Evolutionary conservation across 2,797 vertebrate genomes (phyloP).

Genomic region (Labroides dimidiatus): DNA sequence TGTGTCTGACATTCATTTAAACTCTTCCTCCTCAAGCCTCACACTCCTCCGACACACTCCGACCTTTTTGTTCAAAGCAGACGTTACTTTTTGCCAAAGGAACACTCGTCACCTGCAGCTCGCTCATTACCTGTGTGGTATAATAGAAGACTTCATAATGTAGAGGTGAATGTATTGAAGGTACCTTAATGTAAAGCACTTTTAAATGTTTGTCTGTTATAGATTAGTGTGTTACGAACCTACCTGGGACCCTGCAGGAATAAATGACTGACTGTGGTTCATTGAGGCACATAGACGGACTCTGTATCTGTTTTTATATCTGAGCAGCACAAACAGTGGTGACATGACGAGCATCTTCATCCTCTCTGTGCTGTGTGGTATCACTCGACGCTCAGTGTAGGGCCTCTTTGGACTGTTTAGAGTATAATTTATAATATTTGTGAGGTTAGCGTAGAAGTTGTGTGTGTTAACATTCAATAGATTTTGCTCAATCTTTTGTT

Average conservation of each 20-base stretch:
- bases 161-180: slow-evolving; percentile 81
- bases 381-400: slow-evolving; percentile 40
- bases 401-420: slow-evolving; percentile 44
- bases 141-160: slow-evolving; percentile 65
- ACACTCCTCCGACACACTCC: slow-evolving; percentile 62
- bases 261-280: slow-evolving; percentile 25
- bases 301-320: slow-evolving; percentile 23
- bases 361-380: slow-evolving; percentile 45
- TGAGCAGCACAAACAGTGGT: slow-evolving; percentile 61
- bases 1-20: neutral
- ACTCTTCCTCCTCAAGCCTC: slow-evolving; percentile 30
- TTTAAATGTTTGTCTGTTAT: slow-evolving; percentile 77
- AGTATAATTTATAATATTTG: slow-evolving; percentile 44
- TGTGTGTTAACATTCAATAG: slow-evolving; percentile 43
- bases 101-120: slow-evolving; percentile 51
- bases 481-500: slow-evolving; percentile 44
- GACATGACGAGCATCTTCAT: slow-evolving; percentile 18
- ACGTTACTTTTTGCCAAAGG: slow-evolving; percentile 57
- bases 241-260: slow-evolving; percentile 45
- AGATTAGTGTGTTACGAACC: slow-evolving; percentile 58
- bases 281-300: slow-evolving; percentile 43
- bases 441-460: slow-evolving; percentile 35
- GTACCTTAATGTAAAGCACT: slow-evolving; percentile 84
- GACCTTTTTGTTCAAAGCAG: slow-evolving; percentile 43
- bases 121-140: slow-evolving; percentile 65